Base-by-base conservation (phyloP, 1,140 invertebrate species). In the Harpegnathos saltator region DNA sequence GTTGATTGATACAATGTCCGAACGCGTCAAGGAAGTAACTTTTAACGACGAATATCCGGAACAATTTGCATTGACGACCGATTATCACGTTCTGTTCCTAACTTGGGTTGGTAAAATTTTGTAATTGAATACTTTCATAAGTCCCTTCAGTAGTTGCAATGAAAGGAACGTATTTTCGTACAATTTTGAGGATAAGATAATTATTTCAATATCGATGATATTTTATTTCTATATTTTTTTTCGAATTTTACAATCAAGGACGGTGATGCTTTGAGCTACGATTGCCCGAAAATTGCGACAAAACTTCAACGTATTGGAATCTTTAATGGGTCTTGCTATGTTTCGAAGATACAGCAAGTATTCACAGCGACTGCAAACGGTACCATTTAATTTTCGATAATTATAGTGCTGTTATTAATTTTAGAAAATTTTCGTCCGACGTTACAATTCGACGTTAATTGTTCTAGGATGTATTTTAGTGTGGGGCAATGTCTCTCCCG, bases 1-100 rank as follows among this genome's bases (percentile, higher is more conserved):
- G n/a, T 80, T 92, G 48, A 66, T 56, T 0, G 66, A 87, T 22
- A 81, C 62, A 15, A 29, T 2, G 3, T 24, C 22, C 1, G 86
- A 89, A 12, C 62, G 83, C 17, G 71, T 91, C 1, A 90, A 92
- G 54, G 85, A 90, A 58, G 90, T 95, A 54, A 80, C 72, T 73
- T 95, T 94, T 66, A 92, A 93, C 80, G 88, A 90, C 14, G 87
- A 94, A 44, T 63, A 80, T 58, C 73, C 92, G 17, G 90, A 93
- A 82, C 90, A 93, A 77, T 91, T 95, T 69, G 90, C 90, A 85
- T 72, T 95, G 12, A 92, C 92, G 7, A 92, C 91, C 22, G 89
- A 94, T 48, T 85, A 89, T 52, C 84, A 89, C n/a, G 84, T 94
- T 1, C 15, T 92, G 12, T 93, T 94, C 22, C 22, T 93, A n/a